Conservation (phyloP, 2,888 invertebrate genomes). For the Chydorus sphaericus region DNA sequence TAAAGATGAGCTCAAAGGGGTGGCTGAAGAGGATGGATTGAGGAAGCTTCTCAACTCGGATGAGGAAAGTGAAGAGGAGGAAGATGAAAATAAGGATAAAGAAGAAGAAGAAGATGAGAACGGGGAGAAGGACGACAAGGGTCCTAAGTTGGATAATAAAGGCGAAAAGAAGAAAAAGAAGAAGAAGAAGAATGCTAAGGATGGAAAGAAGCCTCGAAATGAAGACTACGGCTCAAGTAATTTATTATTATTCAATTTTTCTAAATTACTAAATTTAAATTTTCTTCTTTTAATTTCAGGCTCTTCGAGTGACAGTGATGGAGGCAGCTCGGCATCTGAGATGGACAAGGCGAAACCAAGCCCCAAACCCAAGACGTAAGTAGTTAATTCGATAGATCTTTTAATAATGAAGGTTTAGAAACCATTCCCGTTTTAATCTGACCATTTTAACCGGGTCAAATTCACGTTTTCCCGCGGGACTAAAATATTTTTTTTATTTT, state of each 20-base stretch:
- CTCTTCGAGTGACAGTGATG: constrained; percentile 53
- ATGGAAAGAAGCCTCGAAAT: constrained; percentile 21
- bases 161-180: constrained; percentile 22
- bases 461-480: too few species aligned
- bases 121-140: constrained; percentile 52
- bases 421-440: too few species aligned
- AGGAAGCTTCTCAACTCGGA: constrained; percentile 75
- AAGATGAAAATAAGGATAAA: constrained; percentile 47
- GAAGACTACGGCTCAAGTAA: background rate
- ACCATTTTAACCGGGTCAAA: too few species aligned
- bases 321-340: constrained; percentile 48
- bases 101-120: constrained; percentile 60
- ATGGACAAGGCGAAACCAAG: constrained; percentile 21
- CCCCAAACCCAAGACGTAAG: background rate
- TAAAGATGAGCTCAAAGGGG: constrained; percentile 69
- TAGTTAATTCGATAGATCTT: too few species aligned
- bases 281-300: constrained; percentile 30
- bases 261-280: background rate
- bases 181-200: too few species aligned
- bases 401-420: too few species aligned
- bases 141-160: constrained; percentile 31
- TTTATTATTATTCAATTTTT: background rate
- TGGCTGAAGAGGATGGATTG: constrained; percentile 79
- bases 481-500: too few species aligned
- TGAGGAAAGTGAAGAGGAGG: constrained; percentile 69